These are phyloP conservation scores for Melanargia galathea DNA, from an alignment of 2,888 invertebrate species.

Conservation along the genomic window DNA sequence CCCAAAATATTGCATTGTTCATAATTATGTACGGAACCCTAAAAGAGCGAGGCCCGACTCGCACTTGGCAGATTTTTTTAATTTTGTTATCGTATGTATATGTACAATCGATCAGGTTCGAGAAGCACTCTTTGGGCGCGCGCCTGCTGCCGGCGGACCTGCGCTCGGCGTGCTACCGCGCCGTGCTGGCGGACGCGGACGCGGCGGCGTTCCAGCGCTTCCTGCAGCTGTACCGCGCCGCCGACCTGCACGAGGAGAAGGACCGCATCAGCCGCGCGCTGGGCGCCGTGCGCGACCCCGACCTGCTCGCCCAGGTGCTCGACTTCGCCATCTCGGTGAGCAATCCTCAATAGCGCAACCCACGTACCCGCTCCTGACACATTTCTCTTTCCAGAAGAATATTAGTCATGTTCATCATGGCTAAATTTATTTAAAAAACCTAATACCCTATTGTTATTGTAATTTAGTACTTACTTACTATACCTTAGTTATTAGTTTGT, in stretches of 20 bases:
- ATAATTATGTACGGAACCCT: no score
- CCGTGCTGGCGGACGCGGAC: conserved; percentile 88
- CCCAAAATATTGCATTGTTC: no score
- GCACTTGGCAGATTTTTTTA: background rate
- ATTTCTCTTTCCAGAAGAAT: no score
- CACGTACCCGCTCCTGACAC: no score
- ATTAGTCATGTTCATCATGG: no score
- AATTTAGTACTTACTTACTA: no score
- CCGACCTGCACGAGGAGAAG: conserved; percentile 96
- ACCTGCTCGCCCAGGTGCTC: conserved; percentile 87
- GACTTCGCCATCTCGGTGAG: conserved; percentile 91
- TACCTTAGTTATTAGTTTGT: no score
- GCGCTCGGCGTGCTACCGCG: conserved; percentile 92
- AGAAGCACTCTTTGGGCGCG: conserved; percentile 84
- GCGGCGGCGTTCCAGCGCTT: conserved; percentile 88
- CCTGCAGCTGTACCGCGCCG: conserved; percentile 89
- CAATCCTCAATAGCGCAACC: no score
- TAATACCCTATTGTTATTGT: no score
- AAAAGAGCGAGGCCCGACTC: no score
- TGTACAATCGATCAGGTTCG: no score
- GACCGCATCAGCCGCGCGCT: conserved; percentile 93
- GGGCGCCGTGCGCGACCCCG: conserved; percentile 89
- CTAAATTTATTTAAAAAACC: no score
- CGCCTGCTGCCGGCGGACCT: conserved; percentile 90
- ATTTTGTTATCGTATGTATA: background rate